Percentiles rank a stretch among this genome's conserved stretches.
These are phyloP conservation scores for Donacobius atricapilla DNA, from an alignment of 2,113 vertebrate species.

Conservation along the genomic window DNA sequence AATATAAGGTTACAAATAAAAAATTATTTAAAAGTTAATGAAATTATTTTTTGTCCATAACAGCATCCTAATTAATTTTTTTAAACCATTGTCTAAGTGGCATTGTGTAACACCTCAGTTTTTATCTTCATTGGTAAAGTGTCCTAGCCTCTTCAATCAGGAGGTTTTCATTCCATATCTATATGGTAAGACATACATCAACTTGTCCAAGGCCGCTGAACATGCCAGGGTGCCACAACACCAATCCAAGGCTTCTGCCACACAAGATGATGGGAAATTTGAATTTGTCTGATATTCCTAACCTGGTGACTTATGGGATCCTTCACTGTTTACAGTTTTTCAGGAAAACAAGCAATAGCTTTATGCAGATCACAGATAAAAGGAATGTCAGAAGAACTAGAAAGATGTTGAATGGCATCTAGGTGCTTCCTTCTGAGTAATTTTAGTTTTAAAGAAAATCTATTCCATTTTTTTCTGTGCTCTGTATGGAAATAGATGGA, in stretches of 20 bases:
- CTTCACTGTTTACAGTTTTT: neutral
- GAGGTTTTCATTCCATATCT: neutral
- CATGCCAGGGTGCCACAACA: neutral
- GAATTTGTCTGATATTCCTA: neutral
- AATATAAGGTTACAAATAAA: too few relatives aligned
- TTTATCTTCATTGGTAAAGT: neutral
- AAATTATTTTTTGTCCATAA: neutral
- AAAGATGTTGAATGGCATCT: neutral
- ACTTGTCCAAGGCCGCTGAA: neutral
- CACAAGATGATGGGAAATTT: neutral
- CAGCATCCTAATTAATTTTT: neutral
- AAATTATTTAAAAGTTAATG: neutral
- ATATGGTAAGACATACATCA: fast-evolving
- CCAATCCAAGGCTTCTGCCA: neutral
- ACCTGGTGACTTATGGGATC: neutral
- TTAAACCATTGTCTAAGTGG: neutral
- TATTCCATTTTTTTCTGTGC: too few relatives aligned
- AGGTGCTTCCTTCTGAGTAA: neutral
- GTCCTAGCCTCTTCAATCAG: neutral
- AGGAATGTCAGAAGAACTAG: neutral
- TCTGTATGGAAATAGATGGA: too few relatives aligned
- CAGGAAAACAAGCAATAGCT: neutral
- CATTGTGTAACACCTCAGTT: neutral
- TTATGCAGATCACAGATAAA: neutral
- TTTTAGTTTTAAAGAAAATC: too few relatives aligned